Conservation (phyloP, 2,113 vertebrate genomes). For the Oceanites oceanicus region DNA sequence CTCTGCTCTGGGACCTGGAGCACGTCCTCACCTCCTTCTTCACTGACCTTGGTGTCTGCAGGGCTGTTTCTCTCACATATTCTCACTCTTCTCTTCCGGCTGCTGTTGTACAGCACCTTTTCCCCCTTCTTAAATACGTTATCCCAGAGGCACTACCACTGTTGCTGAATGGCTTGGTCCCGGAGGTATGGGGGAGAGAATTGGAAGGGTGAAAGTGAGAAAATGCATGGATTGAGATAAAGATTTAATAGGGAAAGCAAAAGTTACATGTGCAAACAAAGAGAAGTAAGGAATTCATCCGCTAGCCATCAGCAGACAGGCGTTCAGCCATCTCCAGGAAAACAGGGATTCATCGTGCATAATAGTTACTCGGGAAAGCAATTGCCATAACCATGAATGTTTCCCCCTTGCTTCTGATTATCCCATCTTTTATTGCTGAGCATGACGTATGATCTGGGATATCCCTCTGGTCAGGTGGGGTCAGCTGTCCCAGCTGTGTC, state of each 20-base stretch:
- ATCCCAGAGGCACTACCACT: no score
- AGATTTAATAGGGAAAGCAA: not conserved
- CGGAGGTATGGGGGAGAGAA: not conserved
- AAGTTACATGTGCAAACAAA: not conserved
- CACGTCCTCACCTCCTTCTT: no score
- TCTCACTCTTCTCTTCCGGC: no score
- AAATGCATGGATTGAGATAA: not conserved
- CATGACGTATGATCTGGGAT: not conserved
- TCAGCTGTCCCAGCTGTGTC: not conserved
- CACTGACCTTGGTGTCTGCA: no score
- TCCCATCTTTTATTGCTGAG: not conserved
- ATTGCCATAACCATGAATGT: not conserved
- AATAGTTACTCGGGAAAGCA: not conserved
- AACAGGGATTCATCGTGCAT: not conserved
- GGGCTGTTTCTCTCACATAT: no score
- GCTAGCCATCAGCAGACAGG: not conserved
- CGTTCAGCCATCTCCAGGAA: not conserved
- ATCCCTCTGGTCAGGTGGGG: not conserved
- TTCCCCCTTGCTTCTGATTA: not conserved
- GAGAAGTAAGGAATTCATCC: not conserved
- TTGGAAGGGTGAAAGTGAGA: not conserved
- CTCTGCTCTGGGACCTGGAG: no score
- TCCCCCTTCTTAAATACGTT: no score
- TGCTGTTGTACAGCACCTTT: no score
- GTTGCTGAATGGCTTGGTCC: no score